Base-by-base conservation (phyloP, 2,888 invertebrate genomes). In the Cacoxenus indagator region DNA sequence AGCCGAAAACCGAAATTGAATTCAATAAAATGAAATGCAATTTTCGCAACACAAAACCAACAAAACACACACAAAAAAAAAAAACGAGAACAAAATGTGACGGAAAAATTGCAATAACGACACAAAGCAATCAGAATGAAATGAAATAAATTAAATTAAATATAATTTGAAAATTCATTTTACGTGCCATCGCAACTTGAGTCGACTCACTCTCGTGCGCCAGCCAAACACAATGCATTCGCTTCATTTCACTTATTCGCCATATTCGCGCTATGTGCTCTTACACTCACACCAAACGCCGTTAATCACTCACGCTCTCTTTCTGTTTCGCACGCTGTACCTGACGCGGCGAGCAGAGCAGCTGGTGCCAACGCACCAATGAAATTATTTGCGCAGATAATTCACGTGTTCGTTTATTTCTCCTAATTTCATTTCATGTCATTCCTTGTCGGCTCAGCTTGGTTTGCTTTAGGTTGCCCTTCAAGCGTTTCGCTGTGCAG, bases 81-180 rank as follows among this genome's bases (percentile, higher is more conserved):
- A 55, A 55, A 55, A 17, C 48, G 17, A 48, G 6, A 48, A 14
- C 14, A 9, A 48, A 48, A 48, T 48, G 3, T 17, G 14, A 46
- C 3, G 5, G 46, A 46, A 46, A 46, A 46, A 46, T 4, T 24
- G n/a, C 48, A 48, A 48, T n/a, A 11, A 48, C 6, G 17, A 17
- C 48, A n/a, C 48, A 48, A 48, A 48, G n/a, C n/a, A 48, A 48
- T 48, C 48, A 62, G 43, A 59, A 17, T 59, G 9, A 59, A 59
- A 19, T 59, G n/a, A 59, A 31, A n/a, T 59, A 59, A 59, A 59
- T 37, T 62, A 48, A 48, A 48, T 48, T 9, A 51, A 65, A 48
- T 64, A 46, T 9, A 14, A 27, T 17, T 14, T 46, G n/a, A 64
- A 46, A 29, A 29, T 8, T 37, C 59, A 61, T 61, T 61, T 37